Evolutionary conservation across 2,888 invertebrate species (phyloP).

Genomic region (Hedychridium roseum): DNA sequence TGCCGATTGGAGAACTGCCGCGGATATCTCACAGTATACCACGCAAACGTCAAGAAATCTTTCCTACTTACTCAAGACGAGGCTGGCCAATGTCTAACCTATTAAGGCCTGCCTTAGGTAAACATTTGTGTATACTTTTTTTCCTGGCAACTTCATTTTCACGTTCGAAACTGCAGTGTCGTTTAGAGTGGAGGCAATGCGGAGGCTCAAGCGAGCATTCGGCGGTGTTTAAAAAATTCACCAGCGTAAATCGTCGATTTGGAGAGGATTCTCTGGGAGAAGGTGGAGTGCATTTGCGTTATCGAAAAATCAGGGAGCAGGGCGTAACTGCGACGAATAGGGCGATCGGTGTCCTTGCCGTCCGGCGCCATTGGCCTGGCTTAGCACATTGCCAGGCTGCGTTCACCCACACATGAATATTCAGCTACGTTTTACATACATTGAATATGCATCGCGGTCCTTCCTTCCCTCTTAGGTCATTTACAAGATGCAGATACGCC

Average conservation of each 20-base stretch:
- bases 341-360: neutral
- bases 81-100: too few relatives aligned
- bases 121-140: conserved; percentile 28
- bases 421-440: conserved; percentile 60
- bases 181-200: too few relatives aligned
- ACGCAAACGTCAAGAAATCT: too few relatives aligned
- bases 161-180: neutral
- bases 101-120: too few relatives aligned
- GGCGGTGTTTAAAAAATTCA: too few relatives aligned
- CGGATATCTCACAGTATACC: too few relatives aligned
- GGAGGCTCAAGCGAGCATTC: too few relatives aligned
- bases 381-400: conserved; percentile 57
- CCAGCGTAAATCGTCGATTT: too few relatives aligned
- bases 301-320: neutral
- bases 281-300: too few relatives aligned
- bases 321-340: neutral
- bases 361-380: conserved; percentile 29
- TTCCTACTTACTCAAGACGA: too few relatives aligned
- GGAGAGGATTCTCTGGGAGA: too few relatives aligned
- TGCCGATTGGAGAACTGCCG: conserved; percentile 41
- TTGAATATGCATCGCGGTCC: conserved; percentile 61
- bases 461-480: conserved; percentile 62
- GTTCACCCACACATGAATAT: conserved; percentile 61
- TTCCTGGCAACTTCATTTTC: conserved; percentile 10
- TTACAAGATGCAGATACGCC: conserved; percentile 61